phyloP scores from a whole-genome alignment of 2,797 vertebrate genomes.

The Lacerta agilis region DNA sequence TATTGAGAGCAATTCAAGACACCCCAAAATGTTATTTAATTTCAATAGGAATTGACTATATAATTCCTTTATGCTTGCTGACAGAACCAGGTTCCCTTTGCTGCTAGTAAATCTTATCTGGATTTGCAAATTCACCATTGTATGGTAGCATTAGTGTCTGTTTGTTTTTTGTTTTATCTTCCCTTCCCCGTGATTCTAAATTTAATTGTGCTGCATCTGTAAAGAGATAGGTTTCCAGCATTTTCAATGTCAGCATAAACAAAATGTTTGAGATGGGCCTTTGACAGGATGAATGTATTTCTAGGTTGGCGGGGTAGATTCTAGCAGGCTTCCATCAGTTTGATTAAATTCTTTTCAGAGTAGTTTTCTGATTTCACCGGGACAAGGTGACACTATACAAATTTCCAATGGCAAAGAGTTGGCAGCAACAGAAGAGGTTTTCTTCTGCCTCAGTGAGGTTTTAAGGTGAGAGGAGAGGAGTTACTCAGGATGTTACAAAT shows the following conservation, averaged over 20 bases:
- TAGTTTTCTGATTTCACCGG: background rate
- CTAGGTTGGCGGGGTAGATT: background rate
- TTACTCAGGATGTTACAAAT: background rate
- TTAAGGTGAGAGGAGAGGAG: background rate
- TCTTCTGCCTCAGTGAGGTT: background rate
- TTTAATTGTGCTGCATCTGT: background rate
- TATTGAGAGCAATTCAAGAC: background rate
- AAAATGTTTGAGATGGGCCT: background rate
- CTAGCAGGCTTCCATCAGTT: background rate
- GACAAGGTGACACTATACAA: background rate
- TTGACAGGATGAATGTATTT: background rate
- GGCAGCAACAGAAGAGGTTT: background rate
- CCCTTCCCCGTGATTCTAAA: background rate
- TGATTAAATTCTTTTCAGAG: background rate
- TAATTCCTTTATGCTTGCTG: background rate
- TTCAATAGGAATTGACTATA: background rate
- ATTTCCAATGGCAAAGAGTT: background rate
- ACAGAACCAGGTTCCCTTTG: background rate
- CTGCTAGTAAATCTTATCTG: background rate
- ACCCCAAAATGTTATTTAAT: constrained; percentile 12
- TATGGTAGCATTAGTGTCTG: background rate
- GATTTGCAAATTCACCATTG: background rate
- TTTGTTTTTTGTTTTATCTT: background rate
- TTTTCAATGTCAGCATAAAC: background rate
- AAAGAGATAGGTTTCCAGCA: background rate